These are phyloP conservation scores for Siniperca obscura DNA, from an alignment of 2,797 vertebrate species.

Conservation along the genomic window DNA sequence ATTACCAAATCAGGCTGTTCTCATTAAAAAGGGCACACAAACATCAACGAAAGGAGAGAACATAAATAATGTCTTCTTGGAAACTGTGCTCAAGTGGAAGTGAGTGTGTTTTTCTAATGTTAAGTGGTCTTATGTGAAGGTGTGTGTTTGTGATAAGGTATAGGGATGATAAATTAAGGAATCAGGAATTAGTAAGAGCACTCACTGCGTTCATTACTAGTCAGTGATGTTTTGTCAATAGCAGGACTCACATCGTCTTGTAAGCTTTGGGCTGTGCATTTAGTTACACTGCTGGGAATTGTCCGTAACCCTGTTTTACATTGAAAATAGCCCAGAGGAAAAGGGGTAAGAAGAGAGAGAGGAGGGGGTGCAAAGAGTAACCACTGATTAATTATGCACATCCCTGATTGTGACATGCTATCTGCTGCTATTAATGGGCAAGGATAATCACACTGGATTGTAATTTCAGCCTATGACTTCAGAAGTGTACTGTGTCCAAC, in stretches of 20 bases:
- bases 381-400: conserved; percentile 94
- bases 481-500: conserved; percentile 88
- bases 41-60: conserved; percentile 50
- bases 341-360: conserved; percentile 73
- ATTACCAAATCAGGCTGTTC: conserved; percentile 70
- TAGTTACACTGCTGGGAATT: conserved; percentile 94
- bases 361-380: conserved; percentile 76
- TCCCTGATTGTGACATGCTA: conserved; percentile 93
- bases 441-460: conserved; percentile 96
- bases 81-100: conserved; percentile 33
- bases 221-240: conserved; percentile 94
- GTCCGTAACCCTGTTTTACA: conserved; percentile 96
- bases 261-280: conserved; percentile 93
- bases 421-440: conserved; percentile 96
- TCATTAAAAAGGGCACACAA: conserved; percentile 63
- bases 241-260: conserved; percentile 90
- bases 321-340: conserved; percentile 92
- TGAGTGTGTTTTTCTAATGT: conserved; percentile 41
- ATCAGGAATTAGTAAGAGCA: conserved; percentile 68
- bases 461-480: conserved; percentile 94
- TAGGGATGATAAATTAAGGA: conserved; percentile 70
- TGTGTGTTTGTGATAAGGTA: conserved; percentile 58
- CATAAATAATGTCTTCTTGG: conserved; percentile 54
- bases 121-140: conserved; percentile 49
- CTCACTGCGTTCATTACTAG: conserved; percentile 88